Conservation (phyloP, 2,113 vertebrate genomes). For the Chaetodon trifascialis region DNA sequence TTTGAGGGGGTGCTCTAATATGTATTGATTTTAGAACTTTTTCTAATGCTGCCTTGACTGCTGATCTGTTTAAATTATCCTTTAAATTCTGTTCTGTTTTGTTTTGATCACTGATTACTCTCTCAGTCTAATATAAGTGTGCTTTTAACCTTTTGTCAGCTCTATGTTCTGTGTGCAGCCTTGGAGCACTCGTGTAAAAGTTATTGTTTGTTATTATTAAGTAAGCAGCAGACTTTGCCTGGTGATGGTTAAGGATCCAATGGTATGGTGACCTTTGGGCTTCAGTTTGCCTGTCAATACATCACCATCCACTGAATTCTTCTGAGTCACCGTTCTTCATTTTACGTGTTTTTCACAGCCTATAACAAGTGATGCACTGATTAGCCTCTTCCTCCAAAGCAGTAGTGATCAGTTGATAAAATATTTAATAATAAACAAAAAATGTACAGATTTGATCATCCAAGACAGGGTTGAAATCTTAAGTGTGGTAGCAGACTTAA, state of each 20-base stretch:
- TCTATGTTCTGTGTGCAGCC: neutral
- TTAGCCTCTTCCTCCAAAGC: no score
- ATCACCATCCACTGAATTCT: no score
- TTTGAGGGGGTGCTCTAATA: neutral
- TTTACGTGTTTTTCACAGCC: neutral
- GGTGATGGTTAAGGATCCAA: no score
- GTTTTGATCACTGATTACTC: neutral
- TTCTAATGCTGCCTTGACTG: neutral
- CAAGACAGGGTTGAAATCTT: neutral
- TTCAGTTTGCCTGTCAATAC: no score
- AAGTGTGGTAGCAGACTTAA: neutral
- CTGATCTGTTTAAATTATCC: neutral
- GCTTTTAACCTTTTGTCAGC: neutral
- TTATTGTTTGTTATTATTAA: no score
- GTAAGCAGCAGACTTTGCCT: no score
- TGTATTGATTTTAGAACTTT: neutral
- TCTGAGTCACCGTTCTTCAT: no score
- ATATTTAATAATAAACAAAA: neutral
- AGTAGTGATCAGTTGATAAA: no score
- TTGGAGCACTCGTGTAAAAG: neutral
- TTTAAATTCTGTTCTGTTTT: no score
- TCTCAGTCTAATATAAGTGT: neutral
- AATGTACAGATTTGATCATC: neutral
- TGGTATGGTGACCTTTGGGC: no score
- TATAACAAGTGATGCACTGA: neutral